Evolutionary conservation across 2,797 vertebrate genomes (phyloP).

Genomic region (Orestias chungarensis): DNA sequence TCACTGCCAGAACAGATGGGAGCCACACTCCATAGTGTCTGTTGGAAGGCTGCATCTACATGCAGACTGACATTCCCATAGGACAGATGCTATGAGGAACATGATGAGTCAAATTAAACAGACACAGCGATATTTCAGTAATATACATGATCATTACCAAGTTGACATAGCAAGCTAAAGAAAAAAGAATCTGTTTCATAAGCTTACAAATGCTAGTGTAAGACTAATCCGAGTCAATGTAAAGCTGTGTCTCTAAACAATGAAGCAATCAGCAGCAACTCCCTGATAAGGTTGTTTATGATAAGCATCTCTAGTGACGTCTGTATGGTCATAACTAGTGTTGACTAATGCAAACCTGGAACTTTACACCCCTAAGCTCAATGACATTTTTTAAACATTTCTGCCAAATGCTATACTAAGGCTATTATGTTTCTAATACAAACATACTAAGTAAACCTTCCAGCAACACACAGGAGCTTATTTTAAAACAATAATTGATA

Average conservation of each 20-base stretch:
- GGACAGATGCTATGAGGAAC: slow-evolving; percentile 86
- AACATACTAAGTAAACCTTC: too few relatives aligned
- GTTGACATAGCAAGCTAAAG: too few relatives aligned
- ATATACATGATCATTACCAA: not conserved
- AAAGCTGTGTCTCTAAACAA: not conserved
- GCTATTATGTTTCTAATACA: too few relatives aligned
- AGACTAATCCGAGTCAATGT: not conserved
- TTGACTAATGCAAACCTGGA: not conserved
- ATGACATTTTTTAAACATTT: too few relatives aligned
- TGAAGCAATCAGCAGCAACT: not conserved
- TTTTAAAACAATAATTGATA: too few relatives aligned
- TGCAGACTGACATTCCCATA: slow-evolving; percentile 89
- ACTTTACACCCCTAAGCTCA: not conserved
- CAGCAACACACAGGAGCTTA: too few relatives aligned
- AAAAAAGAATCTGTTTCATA: not conserved
- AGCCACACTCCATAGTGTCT: slow-evolving; percentile 95
- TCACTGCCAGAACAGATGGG: slow-evolving; percentile 98
- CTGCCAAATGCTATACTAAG: too few relatives aligned
- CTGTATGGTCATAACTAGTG: not conserved
- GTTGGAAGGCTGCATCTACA: slow-evolving; percentile 95
- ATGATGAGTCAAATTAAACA: not conserved
- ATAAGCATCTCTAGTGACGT: not conserved
- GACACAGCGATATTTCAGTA: not conserved
- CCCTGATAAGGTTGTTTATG: not conserved
- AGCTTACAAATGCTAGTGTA: not conserved